Evolutionary conservation across 1,140 invertebrate species (phyloP).

Genomic region (Heliconius eleuchia): DNA sequence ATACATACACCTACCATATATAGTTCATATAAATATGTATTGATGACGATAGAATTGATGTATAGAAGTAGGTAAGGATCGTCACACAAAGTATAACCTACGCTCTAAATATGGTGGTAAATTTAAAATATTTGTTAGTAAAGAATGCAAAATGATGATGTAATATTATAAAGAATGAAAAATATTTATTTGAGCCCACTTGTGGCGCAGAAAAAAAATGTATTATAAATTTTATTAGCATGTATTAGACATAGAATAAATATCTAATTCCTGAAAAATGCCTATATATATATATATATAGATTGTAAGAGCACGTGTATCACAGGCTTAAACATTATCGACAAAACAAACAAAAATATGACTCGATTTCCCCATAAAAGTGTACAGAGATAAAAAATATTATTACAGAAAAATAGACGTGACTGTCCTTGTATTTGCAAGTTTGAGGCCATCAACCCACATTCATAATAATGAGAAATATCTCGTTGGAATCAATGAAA

Average conservation of each 20-base stretch:
- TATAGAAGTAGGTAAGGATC: background rate
- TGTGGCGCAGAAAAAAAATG: too few species aligned
- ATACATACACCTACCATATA: conserved; percentile 15
- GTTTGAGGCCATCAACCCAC: conserved; percentile 37
- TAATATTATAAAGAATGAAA: too few species aligned
- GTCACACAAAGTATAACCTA: too few species aligned
- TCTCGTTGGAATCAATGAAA: conserved; percentile 31
- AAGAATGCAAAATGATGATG: too few species aligned
- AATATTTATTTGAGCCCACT: too few species aligned
- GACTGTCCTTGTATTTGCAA: conserved; percentile 31
- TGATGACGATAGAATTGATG: background rate
- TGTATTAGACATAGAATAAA: too few species aligned
- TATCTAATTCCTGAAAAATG: background rate
- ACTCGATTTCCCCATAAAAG: conserved; percentile 23
- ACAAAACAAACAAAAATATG: conserved; percentile 19
- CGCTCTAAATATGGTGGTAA: too few species aligned
- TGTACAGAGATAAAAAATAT: conserved; percentile 25
- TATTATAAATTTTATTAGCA: too few species aligned
- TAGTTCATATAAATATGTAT: conserved; percentile 16
- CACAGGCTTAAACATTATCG: background rate
- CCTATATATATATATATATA: background rate
- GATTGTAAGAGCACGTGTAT: background rate
- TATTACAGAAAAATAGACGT: conserved; percentile 18
- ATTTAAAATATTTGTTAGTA: too few species aligned
- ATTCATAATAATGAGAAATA: conserved; percentile 35